phyloP scores from a whole-genome alignment of 1,140 invertebrate species.

The Chironomus striatipennis region DNA sequence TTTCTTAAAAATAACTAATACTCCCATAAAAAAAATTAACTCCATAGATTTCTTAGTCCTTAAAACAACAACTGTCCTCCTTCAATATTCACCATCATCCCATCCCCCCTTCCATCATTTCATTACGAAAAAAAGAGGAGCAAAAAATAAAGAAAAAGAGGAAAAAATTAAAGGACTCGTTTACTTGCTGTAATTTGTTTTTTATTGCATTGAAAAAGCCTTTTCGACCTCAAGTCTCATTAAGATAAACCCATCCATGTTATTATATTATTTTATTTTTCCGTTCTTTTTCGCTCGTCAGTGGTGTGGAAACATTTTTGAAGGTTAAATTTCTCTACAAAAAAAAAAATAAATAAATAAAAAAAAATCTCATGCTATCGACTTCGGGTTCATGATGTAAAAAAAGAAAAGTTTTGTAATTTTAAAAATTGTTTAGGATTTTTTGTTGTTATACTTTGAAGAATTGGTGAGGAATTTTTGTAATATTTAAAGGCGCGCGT shows the following conservation, averaged over 20 bases:
- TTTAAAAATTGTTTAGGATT: no score
- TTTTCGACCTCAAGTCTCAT: slow-evolving; percentile 14
- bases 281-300: neutral
- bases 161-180: neutral
- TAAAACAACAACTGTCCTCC: no score
- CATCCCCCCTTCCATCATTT: neutral
- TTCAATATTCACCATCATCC: no score
- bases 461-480: no score
- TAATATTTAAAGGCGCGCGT: no score
- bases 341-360: neutral
- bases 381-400: no score
- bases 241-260: slow-evolving; percentile 16
- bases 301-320: neutral
- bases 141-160: neutral
- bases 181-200: slow-evolving; percentile 19
- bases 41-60: no score
- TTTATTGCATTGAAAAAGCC: neutral
- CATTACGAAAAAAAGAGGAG: no score
- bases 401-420: no score
- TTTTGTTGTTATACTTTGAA: no score
- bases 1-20: no score
- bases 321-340: neutral
- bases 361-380: neutral
- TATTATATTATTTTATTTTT: neutral
- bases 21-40: no score